Evolutionary conservation across 2,113 vertebrate genomes (phyloP).

Genomic region (Himantopus leucocephalus): DNA sequence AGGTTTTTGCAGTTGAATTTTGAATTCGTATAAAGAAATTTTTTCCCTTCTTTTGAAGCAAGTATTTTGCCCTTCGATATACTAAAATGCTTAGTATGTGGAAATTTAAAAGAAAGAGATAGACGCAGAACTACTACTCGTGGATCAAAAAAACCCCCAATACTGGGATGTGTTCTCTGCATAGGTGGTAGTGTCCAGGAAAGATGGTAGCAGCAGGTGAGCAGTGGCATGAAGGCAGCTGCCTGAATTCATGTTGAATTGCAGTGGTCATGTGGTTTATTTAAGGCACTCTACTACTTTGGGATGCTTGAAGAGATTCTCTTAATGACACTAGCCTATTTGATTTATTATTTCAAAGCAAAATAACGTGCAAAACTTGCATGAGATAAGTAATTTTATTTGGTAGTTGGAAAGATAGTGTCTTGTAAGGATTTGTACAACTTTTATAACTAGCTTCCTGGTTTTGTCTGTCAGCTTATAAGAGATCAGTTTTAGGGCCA

Average conservation of each 20-base stretch:
- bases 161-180: neutral
- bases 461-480: neutral
- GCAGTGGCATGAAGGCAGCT: neutral
- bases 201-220: neutral
- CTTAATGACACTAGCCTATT: neutral
- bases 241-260: neutral
- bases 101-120: neutral
- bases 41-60: neutral
- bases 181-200: neutral
- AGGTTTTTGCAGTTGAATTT: neutral
- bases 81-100: neutral
- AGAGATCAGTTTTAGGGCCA: neutral
- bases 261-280: neutral
- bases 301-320: neutral
- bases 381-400: neutral
- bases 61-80: neutral
- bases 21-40: neutral
- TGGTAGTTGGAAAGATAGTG: neutral
- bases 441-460: fast-evolving
- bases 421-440: neutral
- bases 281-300: neutral
- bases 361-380: neutral
- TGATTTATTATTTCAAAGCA: neutral
- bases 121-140: neutral
- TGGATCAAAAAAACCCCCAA: neutral